Base-by-base conservation (phyloP, 2,888 invertebrate genomes). In the Pinctada fucata region DNA sequence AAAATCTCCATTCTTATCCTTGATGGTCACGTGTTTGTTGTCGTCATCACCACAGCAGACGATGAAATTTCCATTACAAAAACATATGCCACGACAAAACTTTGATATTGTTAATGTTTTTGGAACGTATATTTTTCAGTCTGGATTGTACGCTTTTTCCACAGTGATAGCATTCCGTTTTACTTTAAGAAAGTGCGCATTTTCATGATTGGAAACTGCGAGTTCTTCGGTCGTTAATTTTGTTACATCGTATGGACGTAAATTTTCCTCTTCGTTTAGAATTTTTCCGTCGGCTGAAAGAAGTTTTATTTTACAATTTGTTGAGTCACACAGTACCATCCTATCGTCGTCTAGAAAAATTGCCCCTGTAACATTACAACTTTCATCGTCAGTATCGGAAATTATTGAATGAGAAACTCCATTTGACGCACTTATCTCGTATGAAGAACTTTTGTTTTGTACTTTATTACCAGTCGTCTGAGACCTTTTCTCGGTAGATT, bases 121-220 rank as follows among this genome's bases (percentile, higher is more conserved):
- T 8, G 78, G 78, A 8, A 68, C 73, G 48, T 66, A 78, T 8
- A 78, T 63, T 68, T 78, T 78, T 72, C 78, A 78, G 68, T 78
- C 72, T 45, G 4, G 6, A 50, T 78, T 78, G n/a, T 78, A 78
- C 3, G 63, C 50, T 51, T 78, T 78, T 63, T 67, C 48, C 13
- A 73, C 5, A 51, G 72, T 78, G 10, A 78, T 52, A 6, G 68
- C 52, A 52, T 67, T 69, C 13, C 49, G 52, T 50, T 68, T 16
- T 1, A 78, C 16, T 16, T 67, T 47, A 51, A 67, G 73, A 66
- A 68, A 73, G 48, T 68, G 67, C n/a, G 73, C 51, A 45, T 45
- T 68, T 2, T 58, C 73, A 2, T 58, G 10, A 50, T 78, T 73
- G 16, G 68, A 64, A 8, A 69, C 68, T 8, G 78, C 78, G 13